Percentiles rank a stretch among this genome's conserved stretches.
Conservation (phyloP, 2,113 vertebrate genomes). For the Podilymbus podiceps region DNA sequence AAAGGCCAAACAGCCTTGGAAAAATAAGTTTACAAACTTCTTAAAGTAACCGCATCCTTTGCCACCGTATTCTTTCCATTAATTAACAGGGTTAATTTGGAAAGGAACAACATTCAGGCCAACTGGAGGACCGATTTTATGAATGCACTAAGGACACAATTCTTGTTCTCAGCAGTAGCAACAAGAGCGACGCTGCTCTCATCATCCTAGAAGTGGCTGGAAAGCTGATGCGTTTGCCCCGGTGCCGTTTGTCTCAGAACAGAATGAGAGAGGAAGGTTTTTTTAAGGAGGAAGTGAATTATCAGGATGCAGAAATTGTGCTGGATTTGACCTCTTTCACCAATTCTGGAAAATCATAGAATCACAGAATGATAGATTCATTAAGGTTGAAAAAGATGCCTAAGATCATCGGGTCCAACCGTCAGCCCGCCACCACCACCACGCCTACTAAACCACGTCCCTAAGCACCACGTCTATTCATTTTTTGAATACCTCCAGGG, state of each 20-base stretch:
- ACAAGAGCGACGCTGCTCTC: not conserved
- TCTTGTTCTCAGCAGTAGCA: not conserved
- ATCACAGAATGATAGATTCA: too few relatives aligned
- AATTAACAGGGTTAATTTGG: not conserved
- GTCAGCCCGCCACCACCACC: too few relatives aligned
- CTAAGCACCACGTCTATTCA: too few relatives aligned
- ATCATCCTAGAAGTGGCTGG: not conserved
- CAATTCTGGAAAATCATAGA: too few relatives aligned
- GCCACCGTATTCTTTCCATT: not conserved
- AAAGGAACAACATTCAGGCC: not conserved
- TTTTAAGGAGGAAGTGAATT: not conserved
- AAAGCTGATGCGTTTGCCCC: not conserved
- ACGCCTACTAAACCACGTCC: too few relatives aligned
- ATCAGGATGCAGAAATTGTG: not conserved
- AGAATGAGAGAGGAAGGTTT: accelerated
- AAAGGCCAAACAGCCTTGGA: not conserved
- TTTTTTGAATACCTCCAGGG: too few relatives aligned
- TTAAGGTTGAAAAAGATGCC: too few relatives aligned
- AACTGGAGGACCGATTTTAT: not conserved
- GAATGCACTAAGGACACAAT: not conserved
- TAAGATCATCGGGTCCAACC: too few relatives aligned
- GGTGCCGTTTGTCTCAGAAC: not conserved
- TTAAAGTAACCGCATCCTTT: not conserved
- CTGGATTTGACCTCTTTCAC: not conserved
- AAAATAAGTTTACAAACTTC: not conserved